Base-by-base conservation (phyloP, 2,888 invertebrate genomes). In the Yponomeuta cagnagella region DNA sequence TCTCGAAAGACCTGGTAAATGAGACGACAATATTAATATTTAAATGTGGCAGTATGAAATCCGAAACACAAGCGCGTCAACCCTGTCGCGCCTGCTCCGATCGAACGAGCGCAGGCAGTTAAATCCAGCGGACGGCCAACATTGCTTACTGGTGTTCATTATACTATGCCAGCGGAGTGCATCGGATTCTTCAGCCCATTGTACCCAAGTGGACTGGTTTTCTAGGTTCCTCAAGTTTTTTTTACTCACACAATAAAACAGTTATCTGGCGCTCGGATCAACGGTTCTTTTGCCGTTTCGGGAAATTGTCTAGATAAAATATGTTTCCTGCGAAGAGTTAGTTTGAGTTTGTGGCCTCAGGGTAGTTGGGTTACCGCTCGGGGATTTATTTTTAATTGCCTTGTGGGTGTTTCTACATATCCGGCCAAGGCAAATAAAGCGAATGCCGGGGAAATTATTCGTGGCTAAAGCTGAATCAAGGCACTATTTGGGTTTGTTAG, bases 281-380 rank as follows among this genome's bases (percentile, higher is more conserved):
- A 58, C 52, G 52, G 52, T 58, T 58, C 52, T 58, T 58, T 58
- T 58, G 52, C 52, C 52, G 52, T 58, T 58, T 58, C 52, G 52
- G 52, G 52, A 58, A 58, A 58, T 58, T 58, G 52, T 58, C 52
- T 58, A 15, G 52, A 58, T 58, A 58, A 58, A 58, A 15, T 15
- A 58, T 58, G 52, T 58, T 58, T 58, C 52, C 52, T 58, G 52
- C 15, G 52, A 12, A 15, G 52, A 58, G 15, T 52, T 52, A 52
- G 52, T 58, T 58, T 12, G 12, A 58, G 52, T 58, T 58, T 58
- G 12, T 15, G 52, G 52, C 15, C 15, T 58, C 15, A 8, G 52
- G 15, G 12, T 58, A 58, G 52, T 58, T 58, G 52, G 52, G 12
- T 58, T 58, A 15, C 52, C 52, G 52, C 52, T 15, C 52, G 52